Conservation (phyloP, 64 coral and sea anemone genomes). For the Porites lutea region DNA sequence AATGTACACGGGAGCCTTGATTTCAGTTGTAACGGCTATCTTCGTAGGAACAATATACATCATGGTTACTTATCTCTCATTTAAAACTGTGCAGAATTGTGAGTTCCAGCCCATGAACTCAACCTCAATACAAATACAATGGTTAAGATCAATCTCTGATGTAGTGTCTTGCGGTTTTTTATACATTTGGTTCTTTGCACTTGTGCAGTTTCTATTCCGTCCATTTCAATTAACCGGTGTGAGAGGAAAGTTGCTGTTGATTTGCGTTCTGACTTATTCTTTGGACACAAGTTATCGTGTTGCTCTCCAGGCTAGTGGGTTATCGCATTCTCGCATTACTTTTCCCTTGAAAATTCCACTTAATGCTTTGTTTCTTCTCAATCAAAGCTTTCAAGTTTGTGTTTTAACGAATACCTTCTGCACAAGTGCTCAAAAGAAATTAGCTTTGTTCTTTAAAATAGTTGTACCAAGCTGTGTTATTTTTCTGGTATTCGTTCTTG, state of each 20-base stretch:
- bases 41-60: not conserved
- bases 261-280: not conserved
- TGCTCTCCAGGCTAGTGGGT: not conserved
- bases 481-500: not conserved
- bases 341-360: not conserved
- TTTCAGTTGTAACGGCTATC: not conserved
- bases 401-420: not conserved
- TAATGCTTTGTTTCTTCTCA: not conserved
- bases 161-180: not conserved
- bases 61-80: not conserved
- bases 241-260: not conserved
- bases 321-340: not conserved
- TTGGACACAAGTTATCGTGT: not conserved
- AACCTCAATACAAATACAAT: not conserved
- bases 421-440: too few species aligned
- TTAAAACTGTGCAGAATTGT: not conserved
- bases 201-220: not conserved
- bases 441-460: not conserved
- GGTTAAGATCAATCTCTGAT: not conserved
- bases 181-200: not conserved
- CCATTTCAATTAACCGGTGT: not conserved
- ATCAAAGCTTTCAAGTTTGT: not conserved
- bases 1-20: not conserved
- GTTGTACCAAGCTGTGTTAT: not conserved
- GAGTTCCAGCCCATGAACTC: not conserved